Conservation (phyloP, 2,113 vertebrate genomes). For the Thalassarche chlororhynchos region DNA sequence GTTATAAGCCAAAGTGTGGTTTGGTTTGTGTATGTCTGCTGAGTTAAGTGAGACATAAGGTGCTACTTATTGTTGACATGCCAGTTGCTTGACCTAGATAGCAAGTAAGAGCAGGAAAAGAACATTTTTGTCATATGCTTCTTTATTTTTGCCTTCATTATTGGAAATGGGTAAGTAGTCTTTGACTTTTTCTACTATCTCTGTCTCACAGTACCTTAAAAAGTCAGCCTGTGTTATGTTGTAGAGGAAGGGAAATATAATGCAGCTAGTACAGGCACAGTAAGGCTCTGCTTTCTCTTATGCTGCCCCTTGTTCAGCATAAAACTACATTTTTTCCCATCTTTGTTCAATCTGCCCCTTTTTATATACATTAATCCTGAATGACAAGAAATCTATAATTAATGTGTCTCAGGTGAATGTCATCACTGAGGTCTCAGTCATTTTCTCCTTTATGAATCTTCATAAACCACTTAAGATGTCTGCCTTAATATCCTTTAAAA, state of each 20-base stretch:
- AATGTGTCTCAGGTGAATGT: constrained; percentile 19
- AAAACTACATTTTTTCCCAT: background rate
- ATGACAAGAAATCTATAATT: constrained; percentile 59
- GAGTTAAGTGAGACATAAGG: background rate
- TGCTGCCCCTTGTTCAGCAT: background rate
- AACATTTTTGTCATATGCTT: background rate
- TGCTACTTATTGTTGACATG: background rate
- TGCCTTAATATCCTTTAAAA: background rate
- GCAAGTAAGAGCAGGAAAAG: background rate
- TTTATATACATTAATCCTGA: constrained; percentile 26
- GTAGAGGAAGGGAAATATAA: background rate
- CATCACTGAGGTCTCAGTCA: background rate
- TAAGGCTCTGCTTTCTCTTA: background rate
- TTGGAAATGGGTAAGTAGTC: background rate
- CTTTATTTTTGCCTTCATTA: background rate
- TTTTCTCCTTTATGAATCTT: background rate
- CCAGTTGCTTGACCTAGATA: background rate
- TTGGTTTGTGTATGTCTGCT: background rate
- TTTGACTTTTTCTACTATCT: background rate
- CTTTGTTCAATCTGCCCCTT: background rate
- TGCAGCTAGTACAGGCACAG: background rate
- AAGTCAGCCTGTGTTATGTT: background rate
- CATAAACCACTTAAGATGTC: background rate
- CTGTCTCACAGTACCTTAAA: background rate
- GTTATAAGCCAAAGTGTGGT: background rate